Percentiles rank a stretch among this genome's conserved stretches.
phyloP scores from a whole-genome alignment of 2,113 vertebrate genomes.

The Oxyruncus cristatus region DNA sequence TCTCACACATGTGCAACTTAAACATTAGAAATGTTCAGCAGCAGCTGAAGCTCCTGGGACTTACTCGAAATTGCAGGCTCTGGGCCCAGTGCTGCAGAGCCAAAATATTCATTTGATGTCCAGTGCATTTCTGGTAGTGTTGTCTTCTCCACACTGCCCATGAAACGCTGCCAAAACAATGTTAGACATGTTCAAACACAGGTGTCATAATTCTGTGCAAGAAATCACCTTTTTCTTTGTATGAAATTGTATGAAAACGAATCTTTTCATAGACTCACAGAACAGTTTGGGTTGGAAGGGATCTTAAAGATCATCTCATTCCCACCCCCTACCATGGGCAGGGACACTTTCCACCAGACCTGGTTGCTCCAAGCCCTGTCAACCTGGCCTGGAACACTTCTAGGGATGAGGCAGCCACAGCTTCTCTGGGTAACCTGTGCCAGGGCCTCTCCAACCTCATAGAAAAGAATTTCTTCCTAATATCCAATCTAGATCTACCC shows the following conservation, averaged over 20 bases:
- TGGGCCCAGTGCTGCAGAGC: constrained; percentile 74
- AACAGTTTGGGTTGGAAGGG: background rate
- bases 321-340: background rate
- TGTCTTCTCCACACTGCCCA: constrained; percentile 81
- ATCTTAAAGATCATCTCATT: background rate
- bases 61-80: constrained; percentile 79
- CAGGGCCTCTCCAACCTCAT: background rate
- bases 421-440: background rate
- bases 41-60: background rate
- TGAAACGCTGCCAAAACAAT: constrained; percentile 64
- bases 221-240: background rate
- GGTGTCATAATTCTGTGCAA: background rate
- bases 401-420: background rate
- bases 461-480: background rate
- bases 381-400: background rate
- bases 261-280: background rate
- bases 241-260: background rate
- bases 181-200: background rate
- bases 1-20: background rate
- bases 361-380: background rate
- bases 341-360: background rate
- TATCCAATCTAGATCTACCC: background rate
- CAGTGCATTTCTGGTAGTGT: constrained; percentile 10
- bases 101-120: constrained; percentile 53
- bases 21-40: background rate